phyloP scores from a whole-genome alignment of 2,888 invertebrate species.

The Oeneis ivallda region DNA sequence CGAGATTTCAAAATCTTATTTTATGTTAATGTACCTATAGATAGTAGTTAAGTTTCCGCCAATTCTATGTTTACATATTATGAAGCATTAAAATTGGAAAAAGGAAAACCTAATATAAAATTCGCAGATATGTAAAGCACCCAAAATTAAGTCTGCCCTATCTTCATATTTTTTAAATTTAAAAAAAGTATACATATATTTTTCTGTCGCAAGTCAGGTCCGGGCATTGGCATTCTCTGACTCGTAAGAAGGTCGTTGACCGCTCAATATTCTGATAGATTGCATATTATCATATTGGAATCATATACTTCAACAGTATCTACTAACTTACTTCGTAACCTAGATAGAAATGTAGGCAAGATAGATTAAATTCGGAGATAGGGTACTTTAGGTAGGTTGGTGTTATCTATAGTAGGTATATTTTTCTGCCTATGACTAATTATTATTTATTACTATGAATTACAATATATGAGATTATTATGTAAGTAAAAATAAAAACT shows the following conservation, averaged over 20 bases:
- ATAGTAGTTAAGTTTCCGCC: no score
- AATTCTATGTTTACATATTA: no score
- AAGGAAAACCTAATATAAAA: neutral
- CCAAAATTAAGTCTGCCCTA: neutral
- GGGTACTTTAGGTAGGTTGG: neutral
- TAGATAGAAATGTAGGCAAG: conserved; percentile 44
- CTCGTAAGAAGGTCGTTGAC: conserved; percentile 47
- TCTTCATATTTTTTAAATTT: neutral
- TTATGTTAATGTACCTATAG: no score
- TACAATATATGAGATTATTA: no score
- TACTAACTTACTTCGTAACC: conserved; percentile 43
- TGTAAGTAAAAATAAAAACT: no score
- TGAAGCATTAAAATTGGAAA: neutral
- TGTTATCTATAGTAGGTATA: no score
- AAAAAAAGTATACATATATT: conserved; percentile 2
- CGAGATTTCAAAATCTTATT: no score
- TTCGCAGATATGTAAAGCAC: neutral
- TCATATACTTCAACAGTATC: conserved; percentile 32
- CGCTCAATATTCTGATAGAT: conserved; percentile 47
- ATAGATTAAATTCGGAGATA: conserved; percentile 43
- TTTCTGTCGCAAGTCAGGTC: conserved; percentile 27
- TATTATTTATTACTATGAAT: no score
- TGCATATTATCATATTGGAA: conserved; percentile 45
- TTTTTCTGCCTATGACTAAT: no score
- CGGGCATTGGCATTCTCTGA: conserved; percentile 38